Evolutionary conservation across 1,140 invertebrate genomes (phyloP).

Genomic region (Drosophila saltans): DNA sequence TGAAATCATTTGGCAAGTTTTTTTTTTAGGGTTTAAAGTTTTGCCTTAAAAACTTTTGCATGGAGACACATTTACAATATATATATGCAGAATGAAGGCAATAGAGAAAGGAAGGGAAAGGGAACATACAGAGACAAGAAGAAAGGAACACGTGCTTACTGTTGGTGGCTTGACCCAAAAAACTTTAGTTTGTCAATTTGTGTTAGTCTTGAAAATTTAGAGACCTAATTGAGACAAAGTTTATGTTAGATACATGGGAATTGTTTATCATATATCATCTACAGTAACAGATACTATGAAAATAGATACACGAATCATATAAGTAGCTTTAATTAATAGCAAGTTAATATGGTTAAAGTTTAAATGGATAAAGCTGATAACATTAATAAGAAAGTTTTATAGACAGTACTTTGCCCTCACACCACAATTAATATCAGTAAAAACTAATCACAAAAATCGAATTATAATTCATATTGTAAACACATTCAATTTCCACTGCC

Average conservation of each 20-base stretch:
- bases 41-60: constrained; percentile 8
- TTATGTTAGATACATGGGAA: neutral
- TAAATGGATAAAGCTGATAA: too few relatives aligned
- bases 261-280: neutral
- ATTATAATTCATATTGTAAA: too few relatives aligned
- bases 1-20: constrained; percentile 5
- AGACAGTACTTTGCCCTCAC: too few relatives aligned
- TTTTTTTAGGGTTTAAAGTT: constrained; percentile 5
- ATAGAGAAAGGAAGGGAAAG: neutral
- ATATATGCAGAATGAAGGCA: neutral
- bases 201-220: constrained; percentile 5
- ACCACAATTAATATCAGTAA: too few relatives aligned
- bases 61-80: neutral
- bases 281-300: neutral
- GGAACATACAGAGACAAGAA: neutral
- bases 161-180: constrained; percentile 2
- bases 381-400: too few relatives aligned
- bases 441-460: too few relatives aligned
- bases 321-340: too few relatives aligned
- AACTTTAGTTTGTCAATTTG: neutral
- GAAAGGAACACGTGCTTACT: constrained; percentile 1
- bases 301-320: too few relatives aligned
- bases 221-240: constrained; percentile 4
- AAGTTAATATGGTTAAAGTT: too few relatives aligned
- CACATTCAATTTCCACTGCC: too few relatives aligned